Evolutionary conservation across 92 coral and sea anemone genomes (phyloP), one percentile per base, ranked within the genome.

Genomic region (Siderastrea radians): DNA sequence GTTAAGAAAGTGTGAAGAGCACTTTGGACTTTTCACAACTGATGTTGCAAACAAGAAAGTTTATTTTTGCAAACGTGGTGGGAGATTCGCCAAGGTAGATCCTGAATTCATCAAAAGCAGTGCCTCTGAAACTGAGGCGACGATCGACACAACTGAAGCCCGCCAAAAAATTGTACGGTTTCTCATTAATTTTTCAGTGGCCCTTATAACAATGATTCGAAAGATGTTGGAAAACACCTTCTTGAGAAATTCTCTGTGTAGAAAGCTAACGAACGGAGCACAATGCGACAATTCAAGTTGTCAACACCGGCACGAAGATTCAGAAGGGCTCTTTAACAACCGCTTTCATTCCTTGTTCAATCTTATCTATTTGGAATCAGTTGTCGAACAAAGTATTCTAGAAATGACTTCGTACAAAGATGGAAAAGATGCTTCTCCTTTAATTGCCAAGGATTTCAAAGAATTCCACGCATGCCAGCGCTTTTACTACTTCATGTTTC

Each of bases 21-120:
- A 81, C 89, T 95, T 95, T 77, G 98, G 96, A 44, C 93, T 95
- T 79, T 63, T 70, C 72, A 83, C 82, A 65, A 80, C 93, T 1
- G 92, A 86, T 8, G 92, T 71, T 49, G 58, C 77, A 8, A 50
- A 64, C 16, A 19, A 71, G 3, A 79, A 51, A 45, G 61, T 60
- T 45, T 93, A 68, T 14, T 79, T 74, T 10, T 51, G 79, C 70
- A 87, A 62, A 17, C 72, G 72, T 7, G 82, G 88, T 8, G 86
- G 86, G 4, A 65, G 81, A 57, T 93, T 93, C 74, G 52, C 93
- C 58, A 15, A 9, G 9, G 78, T 74, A 4, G 78, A 74, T 11
- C 78, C 83, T 11, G 78, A 87, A 43, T 58, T 89, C 44, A 3
- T 49, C 6, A 14, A 67, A 44, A 57, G 59, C 54, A 50, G 80